Evolutionary conservation across 1,140 invertebrate species (phyloP).

Genomic region (Samia ricini): DNA sequence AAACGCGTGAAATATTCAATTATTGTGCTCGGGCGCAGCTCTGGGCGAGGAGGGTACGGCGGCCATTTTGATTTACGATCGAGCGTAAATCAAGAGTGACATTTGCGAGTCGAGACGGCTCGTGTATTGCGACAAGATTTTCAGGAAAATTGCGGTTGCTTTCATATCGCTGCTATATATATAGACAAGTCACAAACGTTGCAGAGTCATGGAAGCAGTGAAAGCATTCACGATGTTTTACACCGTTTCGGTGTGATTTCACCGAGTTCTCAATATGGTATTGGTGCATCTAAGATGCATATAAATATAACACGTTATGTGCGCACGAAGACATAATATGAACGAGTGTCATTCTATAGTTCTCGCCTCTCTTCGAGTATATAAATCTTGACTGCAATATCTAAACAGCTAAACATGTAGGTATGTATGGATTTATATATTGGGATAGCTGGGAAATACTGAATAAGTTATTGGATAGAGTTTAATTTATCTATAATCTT

Average conservation of each 20-base stretch:
- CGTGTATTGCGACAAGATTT: conserved; percentile 43
- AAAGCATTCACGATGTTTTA: conserved; percentile 8
- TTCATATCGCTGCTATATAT: conserved; percentile 20
- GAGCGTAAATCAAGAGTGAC: conserved; percentile 71
- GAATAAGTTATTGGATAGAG: too few species aligned
- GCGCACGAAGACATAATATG: conserved; percentile 18
- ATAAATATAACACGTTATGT: conserved; percentile 30
- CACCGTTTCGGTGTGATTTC: conserved; percentile 13
- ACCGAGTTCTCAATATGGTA: conserved; percentile 21
- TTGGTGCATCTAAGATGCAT: conserved; percentile 26
- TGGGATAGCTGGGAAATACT: too few species aligned
- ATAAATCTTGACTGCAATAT: not conserved
- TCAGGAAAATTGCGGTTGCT: conserved; percentile 54
- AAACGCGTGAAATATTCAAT: conserved; percentile 74
- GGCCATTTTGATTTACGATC: conserved; percentile 75
- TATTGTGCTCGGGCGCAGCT: conserved; percentile 68
- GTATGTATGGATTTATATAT: too few species aligned
- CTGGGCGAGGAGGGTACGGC: conserved; percentile 39
- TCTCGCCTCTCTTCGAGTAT: not conserved
- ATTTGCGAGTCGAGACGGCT: conserved; percentile 66
- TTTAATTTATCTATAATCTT: too few species aligned
- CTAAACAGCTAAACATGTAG: not conserved
- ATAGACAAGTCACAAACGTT: not conserved
- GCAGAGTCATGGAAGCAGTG: conserved; percentile 15
- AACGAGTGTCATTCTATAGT: conserved; percentile 4